Evolutionary conservation across 2,888 invertebrate species (phyloP), one percentile per base, ranked within the genome.

Genomic region (Drosophila differens): DNA sequence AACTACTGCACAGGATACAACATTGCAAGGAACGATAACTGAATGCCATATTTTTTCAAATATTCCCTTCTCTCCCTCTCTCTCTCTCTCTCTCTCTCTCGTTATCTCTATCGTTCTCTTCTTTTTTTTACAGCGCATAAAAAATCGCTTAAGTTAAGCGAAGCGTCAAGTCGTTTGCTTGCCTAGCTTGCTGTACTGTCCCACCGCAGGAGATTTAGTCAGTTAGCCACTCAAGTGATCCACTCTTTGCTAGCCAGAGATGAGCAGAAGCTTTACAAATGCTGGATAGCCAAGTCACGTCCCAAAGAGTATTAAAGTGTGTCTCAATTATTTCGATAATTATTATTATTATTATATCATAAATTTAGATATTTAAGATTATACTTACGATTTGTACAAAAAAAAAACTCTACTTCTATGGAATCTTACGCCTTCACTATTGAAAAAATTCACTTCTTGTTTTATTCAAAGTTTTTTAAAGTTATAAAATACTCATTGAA

Each of bases 101-200:
- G 22, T 52, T 53, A 33, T 71, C 25, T 55, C 30, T 47, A 44
- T 57, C 32, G 28, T 30, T 30, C n/a, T 61, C 28, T 52, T 54
- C 53, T 73, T 72, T 68, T 81, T 53, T 79, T 53, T 44, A 32
- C 66, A 78, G 82, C 78, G 71, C 83, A 87, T 87, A 91, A 87
- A 87, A 87, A 87, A 87, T 79, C 87, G 91, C 87, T 87, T 91
- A 87, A 90, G 87, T 91, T 87, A 87, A 91, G 88, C 85, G 89
- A 89, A 87, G 88, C 86, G 75, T 90, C 90, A 86, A 86, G 90
- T 86, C 90, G 85, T 90, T 90, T 89, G 90, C 83, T 72, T 67
- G 89, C 82, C 90, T 76, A 67, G 77, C 88, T 74, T 74, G 66
- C 65, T 64, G 69, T 39, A 67, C 59, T 54, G 39, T 64, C 59